Conservation (phyloP, 1,140 invertebrate species). For the Drosophila burlai region DNA sequence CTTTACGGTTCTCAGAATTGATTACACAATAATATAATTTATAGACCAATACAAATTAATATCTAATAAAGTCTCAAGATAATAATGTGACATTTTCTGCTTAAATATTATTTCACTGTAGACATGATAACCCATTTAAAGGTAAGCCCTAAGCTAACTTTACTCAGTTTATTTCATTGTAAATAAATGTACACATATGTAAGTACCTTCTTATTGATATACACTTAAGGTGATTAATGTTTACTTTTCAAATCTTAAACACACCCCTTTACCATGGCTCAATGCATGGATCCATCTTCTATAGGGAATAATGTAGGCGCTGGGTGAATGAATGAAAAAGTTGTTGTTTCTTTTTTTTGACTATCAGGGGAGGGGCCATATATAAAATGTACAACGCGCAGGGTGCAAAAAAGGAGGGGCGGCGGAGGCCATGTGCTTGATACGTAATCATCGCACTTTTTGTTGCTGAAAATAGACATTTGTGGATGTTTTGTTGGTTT, state of each 20-base stretch:
- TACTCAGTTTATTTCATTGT: not conserved
- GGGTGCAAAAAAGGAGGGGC: slow-evolving; percentile 45
- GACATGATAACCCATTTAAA: slow-evolving; percentile 6
- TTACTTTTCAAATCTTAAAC: not conserved
- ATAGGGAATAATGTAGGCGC: slow-evolving; percentile 21
- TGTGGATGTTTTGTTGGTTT: slow-evolving; percentile 39
- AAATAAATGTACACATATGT: not conserved
- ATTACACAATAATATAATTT: too few species aligned
- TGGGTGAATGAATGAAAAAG: slow-evolving; percentile 52
- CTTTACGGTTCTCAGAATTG: too few species aligned
- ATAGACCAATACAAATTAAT: not conserved
- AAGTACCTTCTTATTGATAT: not conserved
- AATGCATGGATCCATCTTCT: slow-evolving; percentile 2
- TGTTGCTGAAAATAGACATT: slow-evolving; percentile 63
- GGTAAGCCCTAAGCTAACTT: not conserved
- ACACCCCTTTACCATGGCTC: not conserved
- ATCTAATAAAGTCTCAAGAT: too few species aligned
- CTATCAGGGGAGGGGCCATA: slow-evolving; percentile 28
- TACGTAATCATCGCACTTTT: slow-evolving; percentile 59
- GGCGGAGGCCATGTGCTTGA: slow-evolving; percentile 50
- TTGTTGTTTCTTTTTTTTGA: slow-evolving; percentile 34
- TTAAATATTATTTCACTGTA: too few species aligned
- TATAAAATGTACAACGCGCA: slow-evolving; percentile 15
- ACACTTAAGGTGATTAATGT: not conserved
- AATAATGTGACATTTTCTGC: too few species aligned